Evolutionary conservation across 2,113 vertebrate genomes (phyloP).

Genomic region (Erythrolamprus reginae): DNA sequence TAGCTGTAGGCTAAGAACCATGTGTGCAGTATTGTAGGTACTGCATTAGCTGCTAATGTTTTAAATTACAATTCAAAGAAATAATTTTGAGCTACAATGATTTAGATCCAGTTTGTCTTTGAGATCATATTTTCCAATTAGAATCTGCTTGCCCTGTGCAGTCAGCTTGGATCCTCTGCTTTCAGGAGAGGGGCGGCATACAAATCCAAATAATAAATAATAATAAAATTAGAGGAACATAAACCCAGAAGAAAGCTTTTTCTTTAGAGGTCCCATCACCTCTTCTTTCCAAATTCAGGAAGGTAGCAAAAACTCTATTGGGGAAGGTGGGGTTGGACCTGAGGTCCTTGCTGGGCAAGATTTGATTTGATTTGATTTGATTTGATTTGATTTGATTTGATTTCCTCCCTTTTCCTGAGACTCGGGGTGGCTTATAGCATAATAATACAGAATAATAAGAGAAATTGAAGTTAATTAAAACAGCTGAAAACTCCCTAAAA

Average conservation of each 20-base stretch:
- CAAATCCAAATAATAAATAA: too few relatives aligned
- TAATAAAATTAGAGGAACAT: neutral
- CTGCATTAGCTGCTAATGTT: neutral
- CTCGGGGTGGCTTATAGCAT: too few relatives aligned
- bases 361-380: too few relatives aligned
- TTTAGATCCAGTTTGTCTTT: neutral
- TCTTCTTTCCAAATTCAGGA: neutral
- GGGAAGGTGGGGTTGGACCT: neutral
- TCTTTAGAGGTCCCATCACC: neutral
- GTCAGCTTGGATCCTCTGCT: neutral
- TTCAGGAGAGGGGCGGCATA: too few relatives aligned
- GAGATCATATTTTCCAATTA: neutral
- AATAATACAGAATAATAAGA: too few relatives aligned
- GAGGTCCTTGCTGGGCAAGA: neutral
- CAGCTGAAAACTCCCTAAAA: too few relatives aligned
- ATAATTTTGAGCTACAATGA: neutral
- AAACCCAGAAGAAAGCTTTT: neutral
- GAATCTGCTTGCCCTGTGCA: neutral
- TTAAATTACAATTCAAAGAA: neutral
- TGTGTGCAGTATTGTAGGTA: neutral
- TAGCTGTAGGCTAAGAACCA: neutral
- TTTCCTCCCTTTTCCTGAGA: too few relatives aligned
- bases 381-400: too few relatives aligned
- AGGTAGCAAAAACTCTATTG: neutral
- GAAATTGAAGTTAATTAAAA: too few relatives aligned